Conservation (phyloP, 2,888 invertebrate species). For the Papilio demoleus region DNA sequence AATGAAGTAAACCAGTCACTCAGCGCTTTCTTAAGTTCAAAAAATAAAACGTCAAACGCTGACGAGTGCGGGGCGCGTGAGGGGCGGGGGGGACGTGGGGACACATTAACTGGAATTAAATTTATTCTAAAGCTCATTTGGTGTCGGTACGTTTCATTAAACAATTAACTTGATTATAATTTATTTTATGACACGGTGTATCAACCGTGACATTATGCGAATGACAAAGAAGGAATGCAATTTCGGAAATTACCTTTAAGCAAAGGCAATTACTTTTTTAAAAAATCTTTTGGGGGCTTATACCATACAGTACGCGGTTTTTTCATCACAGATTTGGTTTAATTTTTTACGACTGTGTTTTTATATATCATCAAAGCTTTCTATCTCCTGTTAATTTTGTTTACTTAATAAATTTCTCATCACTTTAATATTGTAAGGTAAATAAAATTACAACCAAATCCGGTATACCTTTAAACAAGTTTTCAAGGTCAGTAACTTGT, state of each 20-base stretch:
- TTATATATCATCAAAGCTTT: too few species aligned
- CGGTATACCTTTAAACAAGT: not conserved
- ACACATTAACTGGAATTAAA: conserved; percentile 30
- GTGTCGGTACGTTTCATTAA: conserved; percentile 22
- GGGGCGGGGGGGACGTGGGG: not conserved
- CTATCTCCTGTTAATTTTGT: too few species aligned
- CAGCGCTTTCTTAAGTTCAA: conserved; percentile 13
- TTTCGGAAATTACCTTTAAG: not conserved
- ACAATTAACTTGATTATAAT: conserved; percentile 29
- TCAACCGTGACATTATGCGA: not conserved
- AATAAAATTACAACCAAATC: not conserved
- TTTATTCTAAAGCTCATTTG: conserved; percentile 16
- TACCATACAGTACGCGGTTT: too few species aligned
- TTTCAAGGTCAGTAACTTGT: not conserved
- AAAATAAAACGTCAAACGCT: conserved; percentile 1
- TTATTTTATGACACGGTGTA: not conserved
- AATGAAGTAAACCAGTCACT: conserved; percentile 4
- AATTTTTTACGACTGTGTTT: too few species aligned
- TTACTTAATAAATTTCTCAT: too few species aligned
- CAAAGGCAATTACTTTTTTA: too few species aligned
- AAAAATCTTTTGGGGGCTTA: too few species aligned
- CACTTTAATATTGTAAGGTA: too few species aligned
- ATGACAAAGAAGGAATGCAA: not conserved
- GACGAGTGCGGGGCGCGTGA: not conserved
- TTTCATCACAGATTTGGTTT: too few species aligned